Base-by-base conservation (phyloP, 2,888 invertebrate species). In the Blastobasis lacticolella region DNA sequence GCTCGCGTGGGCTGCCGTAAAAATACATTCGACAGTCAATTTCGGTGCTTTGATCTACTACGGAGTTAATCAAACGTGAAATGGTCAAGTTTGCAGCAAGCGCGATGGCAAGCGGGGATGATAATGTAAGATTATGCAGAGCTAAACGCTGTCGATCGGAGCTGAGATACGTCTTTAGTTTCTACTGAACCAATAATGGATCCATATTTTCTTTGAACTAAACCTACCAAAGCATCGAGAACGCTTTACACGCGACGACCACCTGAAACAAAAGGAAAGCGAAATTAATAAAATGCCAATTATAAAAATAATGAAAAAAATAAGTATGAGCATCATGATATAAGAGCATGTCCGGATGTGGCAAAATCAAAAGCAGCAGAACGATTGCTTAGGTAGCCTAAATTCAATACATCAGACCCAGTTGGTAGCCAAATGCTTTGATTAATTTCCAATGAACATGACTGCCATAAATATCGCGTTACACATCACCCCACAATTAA, bases 201-300 rank as follows among this genome's bases (percentile, higher is more conserved):
- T 23, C 3, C 23, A 3, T 23, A 23, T 23, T 62, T 57, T 63
- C 56, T 50, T 54, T 48, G 59, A 60, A 67, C 73, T 71, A 69
- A 67, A 78, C 81, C 84, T 84, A 85, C 82, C 80, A 76, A 81
- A 78, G 68, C 71, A 75, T 76, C 69, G 73, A 71, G 64, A 75
- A 73, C 66, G 70, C 62, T 67, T 67, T 69, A 79, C 74, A 73
- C 77, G 71, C 76, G 82, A 75, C 77, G 87, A 75, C 83, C 80
- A 89, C 83, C 89, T 89, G 89, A 70, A 89, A 89, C 89, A 89
- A 89, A 88, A 85, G 83, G 80, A 84, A 89, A 88, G 88, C 88
- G 77, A 89, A 89, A 88, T 89, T 88, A 89, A 88, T 89, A 81
- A 80, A 85, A 78, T 69, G 87, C 87, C 84, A 87, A 83, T 83